Conservation (phyloP, 2,113 vertebrate species). For the Hippocampus guttulatus region DNA sequence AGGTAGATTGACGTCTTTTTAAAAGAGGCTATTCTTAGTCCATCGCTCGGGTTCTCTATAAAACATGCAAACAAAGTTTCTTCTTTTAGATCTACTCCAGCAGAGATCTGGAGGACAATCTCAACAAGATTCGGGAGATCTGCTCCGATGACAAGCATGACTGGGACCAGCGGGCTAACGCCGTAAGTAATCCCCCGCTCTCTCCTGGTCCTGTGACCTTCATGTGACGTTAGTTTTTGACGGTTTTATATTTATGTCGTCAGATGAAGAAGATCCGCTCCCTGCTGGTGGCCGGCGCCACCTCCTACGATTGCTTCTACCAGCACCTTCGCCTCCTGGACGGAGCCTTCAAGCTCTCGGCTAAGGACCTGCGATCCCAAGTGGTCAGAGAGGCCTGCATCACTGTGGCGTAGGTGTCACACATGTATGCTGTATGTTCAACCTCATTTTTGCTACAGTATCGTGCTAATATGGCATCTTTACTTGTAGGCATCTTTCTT, state of each 20-base stretch:
- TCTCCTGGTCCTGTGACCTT: background rate
- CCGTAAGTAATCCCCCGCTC: constrained; percentile 67
- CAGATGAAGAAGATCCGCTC: constrained; percentile 94
- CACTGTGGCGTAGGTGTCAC: constrained; percentile 89
- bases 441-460: background rate
- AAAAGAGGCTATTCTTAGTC: background rate
- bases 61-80: too few relatives aligned
- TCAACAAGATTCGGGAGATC: constrained; percentile 97
- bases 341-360: constrained; percentile 93
- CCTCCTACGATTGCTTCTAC: constrained; percentile 91
- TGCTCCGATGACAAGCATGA: constrained; percentile 98
- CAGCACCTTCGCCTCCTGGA: constrained; percentile 92
- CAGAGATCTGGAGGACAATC: constrained; percentile 93
- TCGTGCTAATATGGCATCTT: background rate
- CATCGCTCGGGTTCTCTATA: too few relatives aligned
- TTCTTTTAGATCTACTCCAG: constrained; percentile 86
- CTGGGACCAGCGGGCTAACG: constrained; percentile 92
- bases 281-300: constrained; percentile 86
- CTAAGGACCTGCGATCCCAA: constrained; percentile 94
- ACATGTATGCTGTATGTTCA: background rate
- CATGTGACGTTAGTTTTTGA: background rate
- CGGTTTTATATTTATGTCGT: background rate
- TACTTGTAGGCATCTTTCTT: constrained; percentile 82
- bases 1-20: constrained; percentile 68
- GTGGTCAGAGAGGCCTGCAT: constrained; percentile 96